Evolutionary conservation across 2,888 invertebrate genomes (phyloP), one percentile per base, ranked within the genome.

Genomic region (Gordius sp.): DNA sequence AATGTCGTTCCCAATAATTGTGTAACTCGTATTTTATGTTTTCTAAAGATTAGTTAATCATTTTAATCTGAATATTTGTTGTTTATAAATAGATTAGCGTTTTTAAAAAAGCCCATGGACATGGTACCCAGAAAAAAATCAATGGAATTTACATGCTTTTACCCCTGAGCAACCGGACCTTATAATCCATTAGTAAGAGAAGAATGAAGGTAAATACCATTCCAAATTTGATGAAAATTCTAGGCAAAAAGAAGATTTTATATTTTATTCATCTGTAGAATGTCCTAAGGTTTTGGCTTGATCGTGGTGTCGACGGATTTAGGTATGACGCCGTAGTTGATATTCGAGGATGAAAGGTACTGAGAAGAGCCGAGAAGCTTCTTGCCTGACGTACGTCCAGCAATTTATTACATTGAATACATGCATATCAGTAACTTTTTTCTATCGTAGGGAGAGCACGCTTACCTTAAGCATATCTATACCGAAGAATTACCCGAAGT

Each of bases 131-230:
- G 66, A 66, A 18, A 73, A 81, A 18, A 68, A 75, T 60, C 78
- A 80, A 66, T 84, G 74, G 69, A 84, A 83, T 67, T 75, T 83
- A 56, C 81, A 82, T 60, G 81, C 81, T 63, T 80, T 79, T 63
- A 74, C 74, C 0, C 68, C 66, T 1, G 71, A 74, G 18, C 76
- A 77, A 64, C 80, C 85, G 0, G 83, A 85, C 66, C 74, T 89
- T 2, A 77, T 59, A 80, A 82, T 65, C 69, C 73, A 0, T 23
- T 23, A 26, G 57, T 60, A 52, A n/a, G 18, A 23, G 2, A 58
- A 39, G 60, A 56, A 28, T 60, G 13, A 41, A 57, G 25, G 47
- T 47, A 13, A n/a, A n/a, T n/a, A n/a, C n/a, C n/a, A n/a, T n/a
- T n/a, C n/a, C n/a, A n/a, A n/a, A n/a, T n/a, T n/a, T n/a, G n/a